Evolutionary conservation across 2,797 vertebrate species (phyloP).

Genomic region (Lerista edwardsae): DNA sequence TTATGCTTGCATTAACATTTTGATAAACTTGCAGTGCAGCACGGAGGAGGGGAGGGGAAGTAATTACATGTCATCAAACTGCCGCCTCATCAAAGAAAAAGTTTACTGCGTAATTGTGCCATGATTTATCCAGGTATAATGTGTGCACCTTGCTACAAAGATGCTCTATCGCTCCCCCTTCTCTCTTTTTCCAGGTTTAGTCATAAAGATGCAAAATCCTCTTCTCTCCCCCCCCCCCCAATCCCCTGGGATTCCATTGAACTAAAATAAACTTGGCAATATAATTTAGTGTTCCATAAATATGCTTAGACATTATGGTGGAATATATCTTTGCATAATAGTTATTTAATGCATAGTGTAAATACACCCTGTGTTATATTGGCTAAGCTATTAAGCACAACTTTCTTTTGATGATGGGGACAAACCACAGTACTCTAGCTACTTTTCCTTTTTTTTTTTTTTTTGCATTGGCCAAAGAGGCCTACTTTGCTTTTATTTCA

Average conservation of each 20-base stretch:
- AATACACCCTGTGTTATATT: slow-evolving; percentile 70
- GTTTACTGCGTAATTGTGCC: slow-evolving; percentile 81
- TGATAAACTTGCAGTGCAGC: slow-evolving; percentile 93
- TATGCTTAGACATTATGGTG: slow-evolving; percentile 70
- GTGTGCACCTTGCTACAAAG: slow-evolving; percentile 63
- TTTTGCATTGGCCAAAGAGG: slow-evolving; percentile 71
- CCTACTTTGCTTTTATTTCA: slow-evolving; percentile 71
- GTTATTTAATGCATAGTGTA: slow-evolving; percentile 76
- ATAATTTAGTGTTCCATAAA: slow-evolving; percentile 81
- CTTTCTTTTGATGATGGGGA: slow-evolving; percentile 67
- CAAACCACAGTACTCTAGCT: slow-evolving; percentile 68
- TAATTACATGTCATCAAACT: slow-evolving; percentile 96
- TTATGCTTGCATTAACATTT: slow-evolving; percentile 99
- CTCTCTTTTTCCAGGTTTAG: slow-evolving; percentile 72
- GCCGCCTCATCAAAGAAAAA: slow-evolving; percentile 83
- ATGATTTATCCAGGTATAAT: slow-evolving; percentile 78
- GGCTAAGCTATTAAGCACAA: slow-evolving; percentile 62
- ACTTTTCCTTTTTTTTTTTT: slow-evolving; percentile 54
- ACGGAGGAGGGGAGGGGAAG: slow-evolving; percentile 75
- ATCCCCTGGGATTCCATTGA: slow-evolving; percentile 66
- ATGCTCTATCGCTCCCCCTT: slow-evolving; percentile 40
- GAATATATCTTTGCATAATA: slow-evolving; percentile 72
- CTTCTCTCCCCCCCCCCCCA: slow-evolving; percentile 61
- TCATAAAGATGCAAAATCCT: slow-evolving; percentile 75
- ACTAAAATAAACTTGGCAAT: slow-evolving; percentile 76